Conservation (phyloP, 2,113 vertebrate genomes). For the Xenopus laevis region DNA sequence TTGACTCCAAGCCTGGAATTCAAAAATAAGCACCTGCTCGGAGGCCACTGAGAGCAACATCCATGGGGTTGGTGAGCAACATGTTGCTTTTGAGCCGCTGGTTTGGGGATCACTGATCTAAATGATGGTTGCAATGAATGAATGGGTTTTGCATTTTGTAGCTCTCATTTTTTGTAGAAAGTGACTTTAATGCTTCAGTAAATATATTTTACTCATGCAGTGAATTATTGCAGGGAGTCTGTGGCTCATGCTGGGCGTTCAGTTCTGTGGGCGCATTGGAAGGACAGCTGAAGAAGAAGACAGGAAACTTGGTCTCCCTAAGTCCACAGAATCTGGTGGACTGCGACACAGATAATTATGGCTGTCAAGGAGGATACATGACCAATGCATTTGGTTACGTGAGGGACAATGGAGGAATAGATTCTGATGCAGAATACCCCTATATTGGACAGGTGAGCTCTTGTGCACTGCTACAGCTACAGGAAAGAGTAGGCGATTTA, state of each 20-base stretch:
- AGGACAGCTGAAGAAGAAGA: constrained; percentile 82
- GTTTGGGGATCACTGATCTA: no score
- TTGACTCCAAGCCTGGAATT: no score
- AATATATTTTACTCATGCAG: no score
- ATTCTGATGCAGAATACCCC: constrained; percentile 83
- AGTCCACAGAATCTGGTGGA: constrained; percentile 96
- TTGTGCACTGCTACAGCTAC: not conserved
- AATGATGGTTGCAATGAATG: no score
- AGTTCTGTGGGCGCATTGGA: constrained; percentile 91
- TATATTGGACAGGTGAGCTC: constrained; percentile 70
- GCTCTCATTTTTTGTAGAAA: no score
- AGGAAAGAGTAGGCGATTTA: not conserved
- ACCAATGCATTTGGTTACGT: constrained; percentile 89
- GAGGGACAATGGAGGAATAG: constrained; percentile 78
- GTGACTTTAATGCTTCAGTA: no score
- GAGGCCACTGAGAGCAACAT: no score
- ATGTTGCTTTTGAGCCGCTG: no score
- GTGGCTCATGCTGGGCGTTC: constrained; percentile 95
- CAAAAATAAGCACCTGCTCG: no score
- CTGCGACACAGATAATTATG: constrained; percentile 78
- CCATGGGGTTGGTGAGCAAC: no score
- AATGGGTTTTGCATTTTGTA: no score
- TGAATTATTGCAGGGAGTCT: constrained; percentile 68
- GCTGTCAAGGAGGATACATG: constrained; percentile 92
- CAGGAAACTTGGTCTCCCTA: constrained; percentile 72